Evolutionary conservation across 2,888 invertebrate species (phyloP), one percentile per base, ranked within the genome.

Genomic region (Orthonychiurus folsomi): DNA sequence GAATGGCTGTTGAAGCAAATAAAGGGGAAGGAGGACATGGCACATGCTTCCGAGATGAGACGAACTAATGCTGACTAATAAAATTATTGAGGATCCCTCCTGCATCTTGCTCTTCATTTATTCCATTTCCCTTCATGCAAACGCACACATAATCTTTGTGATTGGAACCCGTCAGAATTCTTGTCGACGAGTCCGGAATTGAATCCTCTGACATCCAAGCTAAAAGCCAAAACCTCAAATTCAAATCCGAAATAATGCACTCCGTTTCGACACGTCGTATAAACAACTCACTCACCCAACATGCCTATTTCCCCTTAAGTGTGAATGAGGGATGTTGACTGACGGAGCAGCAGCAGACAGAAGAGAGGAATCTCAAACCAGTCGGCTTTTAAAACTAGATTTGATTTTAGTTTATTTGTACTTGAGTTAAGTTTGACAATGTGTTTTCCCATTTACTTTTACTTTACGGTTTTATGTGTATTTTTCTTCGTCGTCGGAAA

Each of bases 141-240:
- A n/a, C n/a, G n/a, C n/a, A n/a, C n/a, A n/a, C n/a, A 15, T 37
- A 9, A 9, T 15, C 5, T 37, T 37, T 37, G 37, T 37, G 37
- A 37, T 37, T 37, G 5, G 37, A 37, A 37, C 9, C 15, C 37
- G 37, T 37, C 37, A 37, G 15, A 37, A 37, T 37, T 37, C 37
- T 37, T 37, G 37, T 37, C 37, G 37, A 37, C 37, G 37, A 37
- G 37, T 37, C n/a, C 37, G 37, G 37, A 37, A 37, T 37, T 37
- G 37, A 37, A 37, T 15, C 37, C 9, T 37, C 37, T 15, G n/a
- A 5, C 37, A 37, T 37, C 37, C 37, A 5, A n/a, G n/a, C n/a
- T n/a, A n/a, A n/a, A n/a, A n/a, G n/a, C n/a, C n/a, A n/a, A n/a
- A n/a, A n/a, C n/a, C n/a, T n/a, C n/a, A n/a, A n/a, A n/a, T n/a